phyloP scores from a whole-genome alignment of 2,888 invertebrate genomes.

The Diplolepis rosae region DNA sequence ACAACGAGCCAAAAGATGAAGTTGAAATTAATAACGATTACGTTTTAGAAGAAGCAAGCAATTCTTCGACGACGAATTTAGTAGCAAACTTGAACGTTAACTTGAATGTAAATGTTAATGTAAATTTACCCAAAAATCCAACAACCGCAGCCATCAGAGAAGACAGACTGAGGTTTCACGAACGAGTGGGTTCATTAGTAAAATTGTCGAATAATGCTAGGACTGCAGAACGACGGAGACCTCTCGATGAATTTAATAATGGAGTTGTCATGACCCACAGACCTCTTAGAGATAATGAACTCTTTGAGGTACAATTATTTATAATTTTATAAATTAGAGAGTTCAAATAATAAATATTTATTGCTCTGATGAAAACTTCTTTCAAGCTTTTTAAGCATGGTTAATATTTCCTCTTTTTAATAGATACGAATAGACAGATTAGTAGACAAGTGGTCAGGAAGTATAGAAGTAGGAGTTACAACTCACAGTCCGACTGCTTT shows the following conservation, averaged over 20 bases:
- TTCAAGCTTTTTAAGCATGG: background rate
- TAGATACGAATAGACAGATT: constrained; percentile 92
- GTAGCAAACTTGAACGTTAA: constrained; percentile 72
- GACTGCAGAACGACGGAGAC: constrained; percentile 90
- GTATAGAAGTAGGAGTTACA: constrained; percentile 94
- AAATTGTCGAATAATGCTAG: constrained; percentile 88
- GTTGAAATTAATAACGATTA: constrained; percentile 68
- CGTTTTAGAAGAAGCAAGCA: constrained; percentile 61
- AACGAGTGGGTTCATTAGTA: constrained; percentile 90
- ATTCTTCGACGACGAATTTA: constrained; percentile 68
- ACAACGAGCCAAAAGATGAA: constrained; percentile 58
- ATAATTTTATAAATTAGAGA: constrained; percentile 2
- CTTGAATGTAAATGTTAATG: constrained; percentile 70
- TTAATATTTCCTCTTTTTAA: constrained; percentile 43
- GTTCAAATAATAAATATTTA: no score
- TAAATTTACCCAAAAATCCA: constrained; percentile 69
- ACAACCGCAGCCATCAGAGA: constrained; percentile 66
- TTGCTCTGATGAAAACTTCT: no score
- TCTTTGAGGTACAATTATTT: constrained; percentile 83
- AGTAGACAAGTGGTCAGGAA: constrained; percentile 96
- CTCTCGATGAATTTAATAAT: constrained; percentile 95
- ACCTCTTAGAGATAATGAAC: constrained; percentile 88
- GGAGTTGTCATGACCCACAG: constrained; percentile 97
- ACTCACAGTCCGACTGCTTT: constrained; percentile 92
- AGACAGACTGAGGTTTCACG: constrained; percentile 89